Percentiles rank a stretch among this genome's conserved stretches.
Conservation (phyloP, 2,113 vertebrate genomes). For the Prinia subflava region DNA sequence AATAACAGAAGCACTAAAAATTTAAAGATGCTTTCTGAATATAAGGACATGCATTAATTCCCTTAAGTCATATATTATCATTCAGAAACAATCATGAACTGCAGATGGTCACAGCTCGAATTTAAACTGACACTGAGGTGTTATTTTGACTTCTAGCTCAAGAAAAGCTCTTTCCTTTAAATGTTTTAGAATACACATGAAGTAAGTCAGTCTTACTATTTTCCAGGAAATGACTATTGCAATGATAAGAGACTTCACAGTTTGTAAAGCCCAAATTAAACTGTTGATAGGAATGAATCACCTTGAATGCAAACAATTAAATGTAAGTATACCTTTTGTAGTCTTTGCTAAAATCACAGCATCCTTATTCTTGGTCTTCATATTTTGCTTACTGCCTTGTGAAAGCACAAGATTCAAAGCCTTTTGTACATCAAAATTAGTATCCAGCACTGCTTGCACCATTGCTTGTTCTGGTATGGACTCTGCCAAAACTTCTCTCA, state of each 20-base stretch:
- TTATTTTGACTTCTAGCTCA: background rate
- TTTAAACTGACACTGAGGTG: background rate
- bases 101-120: background rate
- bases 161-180: background rate
- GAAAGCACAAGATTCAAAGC: slow-evolving; percentile 88
- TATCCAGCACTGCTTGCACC: slow-evolving; percentile 82
- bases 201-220: background rate
- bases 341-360: slow-evolving; percentile 58
- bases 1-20: background rate
- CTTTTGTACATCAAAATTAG: slow-evolving; percentile 86
- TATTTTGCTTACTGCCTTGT: slow-evolving; percentile 72
- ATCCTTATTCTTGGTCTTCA: slow-evolving; percentile 63
- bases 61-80: background rate
- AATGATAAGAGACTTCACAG: background rate
- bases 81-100: background rate
- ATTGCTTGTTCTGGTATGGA: slow-evolving; percentile 83
- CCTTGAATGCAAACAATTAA: slow-evolving; percentile 31
- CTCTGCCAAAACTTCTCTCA: slow-evolving; percentile 90
- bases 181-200: background rate
- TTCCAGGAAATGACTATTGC: background rate
- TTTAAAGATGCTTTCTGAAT: background rate
- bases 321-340: slow-evolving; percentile 85
- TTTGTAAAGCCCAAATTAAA: background rate
- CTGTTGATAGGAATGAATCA: background rate
- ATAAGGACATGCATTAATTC: background rate